Percentiles rank a stretch among this genome's conserved stretches.
These are phyloP conservation scores for Cyanocitta stelleri DNA, from an alignment of 2,113 vertebrate species.

Conservation along the genomic window DNA sequence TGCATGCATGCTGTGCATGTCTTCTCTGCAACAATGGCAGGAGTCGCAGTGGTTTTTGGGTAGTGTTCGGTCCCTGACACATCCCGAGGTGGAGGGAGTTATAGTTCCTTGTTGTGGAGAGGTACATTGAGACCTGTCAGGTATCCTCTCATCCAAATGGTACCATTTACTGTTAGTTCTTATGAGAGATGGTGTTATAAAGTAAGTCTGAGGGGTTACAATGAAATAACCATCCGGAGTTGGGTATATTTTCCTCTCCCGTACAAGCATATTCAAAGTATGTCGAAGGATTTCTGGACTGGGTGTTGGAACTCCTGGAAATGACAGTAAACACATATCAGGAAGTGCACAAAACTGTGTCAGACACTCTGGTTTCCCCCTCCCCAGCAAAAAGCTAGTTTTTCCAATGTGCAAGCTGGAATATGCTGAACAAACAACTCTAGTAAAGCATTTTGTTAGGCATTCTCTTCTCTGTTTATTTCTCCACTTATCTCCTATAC, in stretches of 20 bases:
- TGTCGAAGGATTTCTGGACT: slow-evolving; percentile 95
- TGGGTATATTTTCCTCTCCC: slow-evolving; percentile 97
- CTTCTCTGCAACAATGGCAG: slow-evolving; percentile 88
- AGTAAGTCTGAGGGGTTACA: slow-evolving; percentile 97
- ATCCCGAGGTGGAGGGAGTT: slow-evolving; percentile 89
- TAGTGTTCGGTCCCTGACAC: slow-evolving; percentile 86
- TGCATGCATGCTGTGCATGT: slow-evolving; percentile 87
- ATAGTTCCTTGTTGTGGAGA: slow-evolving; percentile 91
- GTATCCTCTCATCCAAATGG: slow-evolving; percentile 93
- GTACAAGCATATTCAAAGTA: slow-evolving; percentile 92
- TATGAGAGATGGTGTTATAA: slow-evolving; percentile 96
- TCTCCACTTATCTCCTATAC: background rate
- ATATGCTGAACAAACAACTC: slow-evolving; percentile 23
- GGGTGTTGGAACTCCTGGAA: slow-evolving; percentile 92
- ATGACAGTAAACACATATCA: slow-evolving; percentile 30
- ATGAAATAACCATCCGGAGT: slow-evolving; percentile 97
- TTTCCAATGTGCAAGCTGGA: background rate
- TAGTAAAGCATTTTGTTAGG: background rate
- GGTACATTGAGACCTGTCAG: slow-evolving; percentile 90
- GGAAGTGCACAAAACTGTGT: background rate
- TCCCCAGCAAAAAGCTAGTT: background rate
- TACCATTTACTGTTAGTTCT: slow-evolving; percentile 99
- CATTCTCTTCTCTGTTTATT: background rate
- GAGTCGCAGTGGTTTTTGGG: slow-evolving; percentile 92
- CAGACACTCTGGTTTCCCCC: background rate